phyloP scores from a whole-genome alignment of 2,113 vertebrate genomes.

The Lethenteron reissneri region DNA sequence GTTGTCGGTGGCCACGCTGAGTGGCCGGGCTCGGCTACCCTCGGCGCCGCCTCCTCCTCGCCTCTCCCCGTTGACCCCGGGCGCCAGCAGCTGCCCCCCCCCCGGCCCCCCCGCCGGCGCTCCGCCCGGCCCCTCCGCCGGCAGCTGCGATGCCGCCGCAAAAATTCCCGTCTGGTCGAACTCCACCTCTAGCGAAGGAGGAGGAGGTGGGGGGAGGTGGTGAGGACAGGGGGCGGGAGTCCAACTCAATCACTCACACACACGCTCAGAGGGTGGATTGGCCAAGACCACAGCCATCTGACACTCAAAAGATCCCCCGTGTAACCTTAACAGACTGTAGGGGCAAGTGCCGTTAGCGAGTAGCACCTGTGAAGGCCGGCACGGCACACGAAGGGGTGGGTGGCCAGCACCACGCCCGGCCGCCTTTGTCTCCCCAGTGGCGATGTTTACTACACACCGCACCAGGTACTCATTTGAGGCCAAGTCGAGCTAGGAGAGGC shows the following conservation, averaged over 20 bases:
- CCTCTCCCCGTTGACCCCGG: background rate
- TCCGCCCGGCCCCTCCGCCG: background rate
- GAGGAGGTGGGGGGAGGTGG: background rate
- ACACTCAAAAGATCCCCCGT: background rate
- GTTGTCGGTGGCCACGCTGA: background rate
- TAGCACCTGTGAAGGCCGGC: background rate
- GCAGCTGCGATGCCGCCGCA: background rate
- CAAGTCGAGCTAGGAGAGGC: too few relatives aligned
- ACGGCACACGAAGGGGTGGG: background rate
- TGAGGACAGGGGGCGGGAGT: background rate
- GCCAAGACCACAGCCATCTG: background rate
- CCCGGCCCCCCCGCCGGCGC: background rate
- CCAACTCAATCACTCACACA: background rate
- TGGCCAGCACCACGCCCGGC: background rate
- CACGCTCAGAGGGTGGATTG: too few relatives aligned
- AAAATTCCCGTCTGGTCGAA: background rate
- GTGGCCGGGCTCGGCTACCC: background rate
- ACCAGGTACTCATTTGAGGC: too few relatives aligned
- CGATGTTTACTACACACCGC: too few relatives aligned
- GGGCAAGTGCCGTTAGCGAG: background rate
- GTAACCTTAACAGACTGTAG: background rate
- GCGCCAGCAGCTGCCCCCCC: background rate
- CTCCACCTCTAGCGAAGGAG: slow-evolving; percentile 1
- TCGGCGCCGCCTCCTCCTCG: background rate
- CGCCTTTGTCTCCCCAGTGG: background rate